A percentile compares a stretch with the other conserved stretches of the same genome.
phyloP scores from a whole-genome alignment of 2,797 vertebrate species.

The Neostethus bicornis region DNA sequence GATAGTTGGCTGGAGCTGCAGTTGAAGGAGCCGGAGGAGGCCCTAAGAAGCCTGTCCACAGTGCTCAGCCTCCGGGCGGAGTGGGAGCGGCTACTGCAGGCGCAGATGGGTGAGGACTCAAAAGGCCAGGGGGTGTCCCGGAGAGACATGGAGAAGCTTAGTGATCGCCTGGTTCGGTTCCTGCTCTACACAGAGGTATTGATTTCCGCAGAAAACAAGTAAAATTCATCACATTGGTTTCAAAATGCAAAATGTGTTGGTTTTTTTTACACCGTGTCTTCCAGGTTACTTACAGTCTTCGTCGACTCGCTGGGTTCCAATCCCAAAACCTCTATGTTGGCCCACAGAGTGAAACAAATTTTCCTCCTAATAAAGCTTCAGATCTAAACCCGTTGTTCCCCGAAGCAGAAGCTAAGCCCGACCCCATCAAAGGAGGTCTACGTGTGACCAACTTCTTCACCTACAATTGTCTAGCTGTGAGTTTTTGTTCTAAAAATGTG shows the following conservation, averaged over 20 bases:
- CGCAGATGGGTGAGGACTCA: slow-evolving; percentile 71
- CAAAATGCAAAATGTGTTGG: no score
- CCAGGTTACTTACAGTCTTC: slow-evolving; percentile 85
- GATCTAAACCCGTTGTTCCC: slow-evolving; percentile 78
- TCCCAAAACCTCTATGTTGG: slow-evolving; percentile 89
- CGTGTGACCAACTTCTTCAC: slow-evolving; percentile 84
- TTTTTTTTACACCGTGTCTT: not conserved
- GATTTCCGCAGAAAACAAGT: no score
- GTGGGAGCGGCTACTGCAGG: slow-evolving; percentile 85
- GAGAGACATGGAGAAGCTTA: slow-evolving; percentile 71
- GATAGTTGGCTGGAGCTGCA: slow-evolving; percentile 90
- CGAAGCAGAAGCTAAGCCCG: slow-evolving; percentile 72
- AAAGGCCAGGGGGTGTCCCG: slow-evolving; percentile 8
- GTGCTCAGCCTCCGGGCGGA: slow-evolving; percentile 72
- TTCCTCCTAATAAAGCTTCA: slow-evolving; percentile 29
- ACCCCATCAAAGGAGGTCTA: slow-evolving; percentile 89
- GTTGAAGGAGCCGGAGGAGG: slow-evolving; percentile 65
- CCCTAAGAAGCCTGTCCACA: slow-evolving; percentile 71
- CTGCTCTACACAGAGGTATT: slow-evolving; percentile 85
- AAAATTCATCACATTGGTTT: no score
- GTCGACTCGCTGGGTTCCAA: slow-evolving; percentile 83
- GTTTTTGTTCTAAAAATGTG: slow-evolving; percentile 29
- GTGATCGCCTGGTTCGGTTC: slow-evolving; percentile 82
- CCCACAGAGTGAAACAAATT: slow-evolving; percentile 70
- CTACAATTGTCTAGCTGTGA: slow-evolving; percentile 89